These are phyloP conservation scores for Emydura subglobosa DNA, from an alignment of 2,113 vertebrate species.

Conservation along the genomic window DNA sequence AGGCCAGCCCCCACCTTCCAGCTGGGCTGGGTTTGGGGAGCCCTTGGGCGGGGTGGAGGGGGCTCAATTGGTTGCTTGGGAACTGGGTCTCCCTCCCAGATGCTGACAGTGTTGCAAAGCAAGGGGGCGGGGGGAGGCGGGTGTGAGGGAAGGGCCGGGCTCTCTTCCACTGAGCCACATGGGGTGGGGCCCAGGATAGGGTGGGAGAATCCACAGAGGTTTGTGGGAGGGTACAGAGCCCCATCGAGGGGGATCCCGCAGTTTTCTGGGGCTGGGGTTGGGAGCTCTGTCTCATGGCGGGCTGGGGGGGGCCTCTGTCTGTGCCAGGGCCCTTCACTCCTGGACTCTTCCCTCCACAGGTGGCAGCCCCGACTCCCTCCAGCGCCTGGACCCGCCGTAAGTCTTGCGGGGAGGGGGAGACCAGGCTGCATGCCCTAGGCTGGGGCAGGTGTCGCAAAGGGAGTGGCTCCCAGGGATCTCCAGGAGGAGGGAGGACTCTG, in stretches of 20 bases:
- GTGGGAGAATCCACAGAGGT: background rate
- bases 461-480: no score
- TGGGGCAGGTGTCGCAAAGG: background rate
- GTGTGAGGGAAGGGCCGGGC: background rate
- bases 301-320: background rate
- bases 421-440: background rate
- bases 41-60: background rate
- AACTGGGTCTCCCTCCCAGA: background rate
- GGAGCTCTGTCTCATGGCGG: background rate
- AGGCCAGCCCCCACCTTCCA: background rate
- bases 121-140: background rate
- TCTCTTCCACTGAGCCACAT: background rate
- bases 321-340: background rate
- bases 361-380: background rate
- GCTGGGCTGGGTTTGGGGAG: background rate
- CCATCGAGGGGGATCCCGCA: background rate
- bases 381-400: constrained; percentile 32
- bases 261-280: background rate
- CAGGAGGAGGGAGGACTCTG: background rate
- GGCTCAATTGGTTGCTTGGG: background rate
- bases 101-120: background rate
- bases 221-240: background rate
- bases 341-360: background rate
- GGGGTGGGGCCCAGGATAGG: background rate
- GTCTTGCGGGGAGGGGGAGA: background rate